A percentile compares a stretch with the other conserved stretches of the same genome.
These are phyloP conservation scores for Sula dactylatra DNA, from an alignment of 2,113 vertebrate genomes.

Conservation along the genomic window DNA sequence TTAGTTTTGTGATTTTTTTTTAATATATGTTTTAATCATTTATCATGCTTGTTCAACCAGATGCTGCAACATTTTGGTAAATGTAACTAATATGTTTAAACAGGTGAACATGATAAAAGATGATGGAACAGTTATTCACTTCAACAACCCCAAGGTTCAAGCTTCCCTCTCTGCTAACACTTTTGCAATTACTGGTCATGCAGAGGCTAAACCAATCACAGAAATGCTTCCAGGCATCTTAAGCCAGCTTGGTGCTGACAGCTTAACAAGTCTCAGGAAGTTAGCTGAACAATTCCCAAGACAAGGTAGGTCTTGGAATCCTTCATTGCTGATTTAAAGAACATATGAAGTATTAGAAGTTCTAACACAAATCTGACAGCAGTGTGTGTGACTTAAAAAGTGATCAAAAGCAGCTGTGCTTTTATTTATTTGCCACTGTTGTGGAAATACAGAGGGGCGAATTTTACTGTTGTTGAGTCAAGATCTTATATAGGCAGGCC, in stretches of 20 bases:
- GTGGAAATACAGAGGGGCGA: neutral
- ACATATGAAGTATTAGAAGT: neutral
- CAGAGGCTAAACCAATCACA: conserved; percentile 96
- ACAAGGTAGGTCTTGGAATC: conserved; percentile 81
- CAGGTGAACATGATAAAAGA: conserved; percentile 99
- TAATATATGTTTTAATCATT: neutral
- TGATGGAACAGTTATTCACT: conserved; percentile 97
- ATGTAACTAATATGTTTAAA: conserved; percentile 31
- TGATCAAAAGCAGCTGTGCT: neutral
- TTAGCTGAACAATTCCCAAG: conserved; percentile 96
- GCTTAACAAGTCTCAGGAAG: conserved; percentile 95
- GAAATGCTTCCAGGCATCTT: conserved; percentile 99
- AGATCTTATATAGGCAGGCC: neutral
- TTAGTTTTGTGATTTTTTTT: neutral
- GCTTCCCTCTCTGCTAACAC: conserved; percentile 98
- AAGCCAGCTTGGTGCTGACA: conserved; percentile 97
- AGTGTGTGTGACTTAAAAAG: neutral
- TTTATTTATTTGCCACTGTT: neutral
- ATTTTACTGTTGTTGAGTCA: neutral
- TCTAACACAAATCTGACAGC: neutral
- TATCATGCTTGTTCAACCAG: neutral
- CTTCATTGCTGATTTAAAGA: neutral
- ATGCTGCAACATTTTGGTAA: neutral
- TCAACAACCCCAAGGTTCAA: conserved; percentile 99
- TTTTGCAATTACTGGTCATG: conserved; percentile 96